Evolutionary conservation across 1,140 invertebrate genomes (phyloP).

Genomic region (Drosophila melanogaster): DNA sequence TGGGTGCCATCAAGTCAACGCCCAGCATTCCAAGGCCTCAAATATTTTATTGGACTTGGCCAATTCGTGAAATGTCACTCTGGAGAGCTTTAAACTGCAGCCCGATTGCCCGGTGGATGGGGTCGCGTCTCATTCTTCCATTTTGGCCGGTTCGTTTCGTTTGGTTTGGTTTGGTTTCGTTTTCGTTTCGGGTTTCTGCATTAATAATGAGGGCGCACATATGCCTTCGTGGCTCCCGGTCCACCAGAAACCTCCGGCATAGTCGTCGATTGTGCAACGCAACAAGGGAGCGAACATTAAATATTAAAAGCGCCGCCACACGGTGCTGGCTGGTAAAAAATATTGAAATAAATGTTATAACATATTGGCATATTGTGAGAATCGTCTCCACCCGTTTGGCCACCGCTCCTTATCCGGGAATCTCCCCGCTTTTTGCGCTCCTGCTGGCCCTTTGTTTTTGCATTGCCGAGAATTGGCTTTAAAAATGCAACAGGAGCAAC

Average conservation of each 20-base stretch:
- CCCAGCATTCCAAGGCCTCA: background rate
- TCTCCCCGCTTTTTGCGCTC: background rate
- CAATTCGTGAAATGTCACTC: conserved; percentile 84
- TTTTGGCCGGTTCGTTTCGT: conserved; percentile 15
- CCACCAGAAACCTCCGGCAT: background rate
- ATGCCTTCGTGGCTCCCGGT: conserved; percentile 35
- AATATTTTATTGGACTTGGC: conserved; percentile 79
- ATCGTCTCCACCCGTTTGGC: conserved; percentile 32
- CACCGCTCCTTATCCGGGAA: background rate
- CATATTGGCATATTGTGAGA: conserved; percentile 81
- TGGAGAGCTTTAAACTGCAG: conserved; percentile 77
- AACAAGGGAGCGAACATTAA: conserved; percentile 65
- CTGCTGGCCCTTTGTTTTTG: conserved; percentile 54
- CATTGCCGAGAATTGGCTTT: conserved; percentile 62
- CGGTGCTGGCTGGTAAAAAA: conserved; percentile 61
- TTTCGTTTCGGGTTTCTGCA: conserved; percentile 60
- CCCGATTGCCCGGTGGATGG: conserved; percentile 2
- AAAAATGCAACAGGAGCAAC: conserved; percentile 63
- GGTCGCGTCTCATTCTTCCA: conserved; percentile 6
- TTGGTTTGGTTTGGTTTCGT: conserved; percentile 44
- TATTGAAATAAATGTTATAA: conserved; percentile 84
- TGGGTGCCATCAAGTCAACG: conserved; percentile 60
- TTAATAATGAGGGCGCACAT: conserved; percentile 77
- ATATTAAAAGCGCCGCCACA: conserved; percentile 80
- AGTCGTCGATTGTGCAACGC: conserved; percentile 41